A percentile compares a stretch with the other conserved stretches of the same genome.
phyloP scores from a whole-genome alignment of 2,888 invertebrate species.

The Carabus problematicus region DNA sequence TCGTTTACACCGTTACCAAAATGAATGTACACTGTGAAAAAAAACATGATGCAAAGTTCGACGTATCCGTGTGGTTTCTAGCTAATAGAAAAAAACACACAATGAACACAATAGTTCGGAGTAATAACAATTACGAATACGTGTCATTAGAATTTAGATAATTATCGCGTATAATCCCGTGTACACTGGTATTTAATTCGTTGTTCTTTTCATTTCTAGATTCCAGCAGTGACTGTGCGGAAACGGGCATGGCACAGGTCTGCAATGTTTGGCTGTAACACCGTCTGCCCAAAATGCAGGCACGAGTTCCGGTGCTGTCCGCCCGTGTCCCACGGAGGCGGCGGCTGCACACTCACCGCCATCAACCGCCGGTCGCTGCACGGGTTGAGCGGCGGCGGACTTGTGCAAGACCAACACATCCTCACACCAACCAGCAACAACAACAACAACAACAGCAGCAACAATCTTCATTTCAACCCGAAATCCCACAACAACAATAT shows the following conservation, averaged over 20 bases:
- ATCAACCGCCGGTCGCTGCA: conserved; percentile 51
- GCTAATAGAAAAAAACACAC: too few relatives aligned
- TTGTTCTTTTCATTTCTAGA: conserved; percentile 50
- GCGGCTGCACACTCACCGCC: conserved; percentile 43
- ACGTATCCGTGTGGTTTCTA: too few relatives aligned
- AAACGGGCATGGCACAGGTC: conserved; percentile 57
- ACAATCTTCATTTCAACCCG: conserved; percentile 1
- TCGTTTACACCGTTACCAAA: too few relatives aligned
- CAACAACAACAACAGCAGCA: conserved; percentile 3
- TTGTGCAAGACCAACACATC: conserved; percentile 43
- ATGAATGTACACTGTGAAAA: too few relatives aligned
- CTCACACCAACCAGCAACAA: conserved; percentile 19
- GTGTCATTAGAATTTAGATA: too few relatives aligned
- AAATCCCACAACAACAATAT: conserved; percentile 12
- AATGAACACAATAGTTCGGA: too few relatives aligned
- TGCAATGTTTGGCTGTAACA: conserved; percentile 65
- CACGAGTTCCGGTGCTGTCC: conserved; percentile 65
- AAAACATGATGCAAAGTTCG: too few relatives aligned
- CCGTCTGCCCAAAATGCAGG: conserved; percentile 73
- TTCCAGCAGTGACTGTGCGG: conserved; percentile 48
- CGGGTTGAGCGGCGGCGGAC: conserved; percentile 55
- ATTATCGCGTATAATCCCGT: too few relatives aligned
- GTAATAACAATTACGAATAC: too few relatives aligned
- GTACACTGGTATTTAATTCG: too few relatives aligned
- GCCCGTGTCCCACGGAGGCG: conserved; percentile 49